Evolutionary conservation across 2,888 invertebrate species (phyloP).

Genomic region (Papilio demoleus): DNA sequence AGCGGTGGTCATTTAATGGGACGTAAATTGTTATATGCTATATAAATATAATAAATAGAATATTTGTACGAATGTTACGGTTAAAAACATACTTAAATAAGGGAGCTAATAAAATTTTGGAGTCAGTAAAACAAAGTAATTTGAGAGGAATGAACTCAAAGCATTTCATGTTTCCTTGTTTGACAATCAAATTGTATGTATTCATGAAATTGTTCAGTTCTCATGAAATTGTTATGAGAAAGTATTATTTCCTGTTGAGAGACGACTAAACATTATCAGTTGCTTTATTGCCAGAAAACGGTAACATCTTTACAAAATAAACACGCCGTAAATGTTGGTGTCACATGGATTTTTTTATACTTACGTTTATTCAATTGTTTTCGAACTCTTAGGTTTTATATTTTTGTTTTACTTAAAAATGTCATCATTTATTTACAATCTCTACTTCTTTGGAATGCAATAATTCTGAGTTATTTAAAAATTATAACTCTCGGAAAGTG

Average conservation of each 20-base stretch:
- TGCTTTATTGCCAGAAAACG: not conserved
- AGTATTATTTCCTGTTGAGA: conserved; percentile 13
- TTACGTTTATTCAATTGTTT: too few relatives aligned
- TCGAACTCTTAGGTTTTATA: too few relatives aligned
- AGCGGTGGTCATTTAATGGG: not conserved
- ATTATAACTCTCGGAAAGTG: too few relatives aligned
- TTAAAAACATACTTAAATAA: not conserved
- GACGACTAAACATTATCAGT: conserved; percentile 2
- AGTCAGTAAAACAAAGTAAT: not conserved
- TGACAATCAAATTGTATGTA: conserved; percentile 28
- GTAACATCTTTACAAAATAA: not conserved
- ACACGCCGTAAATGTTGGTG: not conserved
- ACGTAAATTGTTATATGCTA: not conserved
- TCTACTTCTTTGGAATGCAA: too few relatives aligned
- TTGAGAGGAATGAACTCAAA: not conserved
- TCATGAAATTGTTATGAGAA: conserved; percentile 22
- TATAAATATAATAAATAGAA: not conserved
- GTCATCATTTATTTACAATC: too few relatives aligned
- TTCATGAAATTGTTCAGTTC: conserved; percentile 9
- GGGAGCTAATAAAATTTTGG: not conserved
- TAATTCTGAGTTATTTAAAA: too few relatives aligned
- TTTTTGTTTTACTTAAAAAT: too few relatives aligned
- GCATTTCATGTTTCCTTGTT: conserved; percentile 34
- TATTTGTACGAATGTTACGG: not conserved
- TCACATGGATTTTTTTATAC: too few relatives aligned